Evolutionary conservation across 2,113 vertebrate genomes (phyloP).

Genomic region (Amazona guildingii): DNA sequence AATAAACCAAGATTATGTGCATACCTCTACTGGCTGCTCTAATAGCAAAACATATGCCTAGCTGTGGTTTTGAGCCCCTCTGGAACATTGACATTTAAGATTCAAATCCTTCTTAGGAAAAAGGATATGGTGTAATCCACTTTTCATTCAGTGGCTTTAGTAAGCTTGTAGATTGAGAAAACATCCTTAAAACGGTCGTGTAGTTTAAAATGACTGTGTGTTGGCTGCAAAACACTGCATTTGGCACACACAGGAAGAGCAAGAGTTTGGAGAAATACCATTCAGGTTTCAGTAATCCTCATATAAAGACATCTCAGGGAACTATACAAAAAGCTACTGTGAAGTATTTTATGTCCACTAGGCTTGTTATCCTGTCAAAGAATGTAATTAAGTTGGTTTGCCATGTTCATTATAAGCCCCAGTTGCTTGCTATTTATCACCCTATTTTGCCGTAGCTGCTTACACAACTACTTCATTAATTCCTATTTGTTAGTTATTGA

Average conservation of each 20-base stretch:
- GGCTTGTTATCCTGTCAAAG: conserved; percentile 27
- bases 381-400: conserved; percentile 24
- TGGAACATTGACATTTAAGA: background rate
- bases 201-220: background rate
- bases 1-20: background rate
- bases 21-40: background rate
- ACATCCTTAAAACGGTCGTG: background rate
- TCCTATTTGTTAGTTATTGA: background rate
- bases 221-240: background rate
- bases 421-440: conserved; percentile 38
- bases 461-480: conserved; percentile 13
- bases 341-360: background rate
- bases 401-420: conserved; percentile 8
- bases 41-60: background rate
- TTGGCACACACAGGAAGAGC: background rate
- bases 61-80: background rate
- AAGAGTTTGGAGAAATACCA: background rate
- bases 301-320: background rate
- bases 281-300: background rate
- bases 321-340: background rate
- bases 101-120: background rate
- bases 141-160: background rate
- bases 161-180: background rate
- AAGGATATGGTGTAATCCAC: background rate
- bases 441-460: conserved; percentile 3